These are phyloP conservation scores for crab-eating macaque (Macaca fascicularis) DNA, from an alignment of 2,113 vertebrate genomes.

Conservation along the genomic window T2T-MFA8v1.1 NC_088386.1:20720501-20721000, in stretches of 20 bases:
- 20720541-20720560: neutral
- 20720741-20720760: conserved; percentile 2
- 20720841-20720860: neutral
- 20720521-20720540: neutral
- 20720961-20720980: neutral
- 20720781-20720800: neutral
- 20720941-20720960: neutral
- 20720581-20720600: neutral
- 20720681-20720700: neutral
- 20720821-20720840: neutral
- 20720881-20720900: neutral
- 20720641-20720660: neutral
- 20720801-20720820: neutral
- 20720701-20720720: neutral
- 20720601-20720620: neutral
- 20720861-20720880: neutral
- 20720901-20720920: neutral
- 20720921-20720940: neutral
- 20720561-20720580: neutral
- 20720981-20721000: neutral
- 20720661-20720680: neutral
- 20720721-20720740: neutral
- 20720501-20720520: neutral
- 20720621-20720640: neutral
- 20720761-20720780: neutral